Base-by-base conservation (phyloP, 2,888 invertebrate species). In the Enchytraeus crypticus region DNA sequence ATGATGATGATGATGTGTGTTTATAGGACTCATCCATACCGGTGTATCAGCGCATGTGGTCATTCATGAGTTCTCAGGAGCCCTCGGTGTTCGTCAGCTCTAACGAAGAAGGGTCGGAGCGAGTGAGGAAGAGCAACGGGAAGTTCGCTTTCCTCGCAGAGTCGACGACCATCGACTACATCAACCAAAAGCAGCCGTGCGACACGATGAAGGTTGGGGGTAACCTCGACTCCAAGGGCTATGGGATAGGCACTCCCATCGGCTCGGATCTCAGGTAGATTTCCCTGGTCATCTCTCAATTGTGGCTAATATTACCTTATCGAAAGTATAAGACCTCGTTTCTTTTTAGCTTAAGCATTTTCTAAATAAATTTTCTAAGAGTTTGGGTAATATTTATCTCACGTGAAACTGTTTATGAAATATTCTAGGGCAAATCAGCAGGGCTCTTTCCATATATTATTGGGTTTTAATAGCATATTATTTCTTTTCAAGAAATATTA, bases 211-310 rank as follows among this genome's bases (percentile, higher is more conserved):
- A 73, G 59, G 91, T 96, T 14, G 90, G 92, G 0, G 82, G 88
- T 56, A 88, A 90, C 81, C 82, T 91, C 86, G 81, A 82, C 70
- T 79, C 80, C 26, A 90, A 91, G 78, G 92, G 95, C 64, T 97
- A 95, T 76, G 97, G 93, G 23, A 87, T 97, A 34, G 97, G 92
- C 49, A 95, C 92, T 53, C 88, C 91, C 0, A 85, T 92, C 63
- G 92, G 91, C 71, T 93, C 93, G 11, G 89, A 92, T 5, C 83
- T 95, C 67, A 89, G 88, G 92, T 93, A 81, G 83, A 79, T 23
- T 5, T 1, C 38, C n/a, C 18, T 23, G n/a, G 18, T 43, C 2
- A 32, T 54, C 30, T 27, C 26, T 27, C 8, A 8, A 27, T 53
- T 14, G 8, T 53, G 8, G n/a, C 1, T 29, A 11, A 2, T 14